Conservation (phyloP, 1,140 invertebrate genomes). For the Meloidogyne floridensis region DNA sequence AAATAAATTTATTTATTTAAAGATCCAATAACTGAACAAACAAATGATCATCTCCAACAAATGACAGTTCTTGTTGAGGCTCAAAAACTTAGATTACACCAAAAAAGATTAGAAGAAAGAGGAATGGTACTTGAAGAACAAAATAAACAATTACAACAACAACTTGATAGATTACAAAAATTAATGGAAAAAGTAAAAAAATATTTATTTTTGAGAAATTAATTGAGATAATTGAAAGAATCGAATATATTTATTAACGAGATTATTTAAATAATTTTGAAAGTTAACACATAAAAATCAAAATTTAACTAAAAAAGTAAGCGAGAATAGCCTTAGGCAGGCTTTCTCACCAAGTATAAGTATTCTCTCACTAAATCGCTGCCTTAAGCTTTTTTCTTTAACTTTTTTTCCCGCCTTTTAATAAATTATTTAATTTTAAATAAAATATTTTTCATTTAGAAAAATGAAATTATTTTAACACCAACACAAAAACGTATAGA, state of each 20-base stretch:
- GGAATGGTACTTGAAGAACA: conserved; percentile 62
- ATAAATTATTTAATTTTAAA: conserved; percentile 15
- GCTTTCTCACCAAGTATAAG: too few relatives aligned
- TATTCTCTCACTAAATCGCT: too few relatives aligned
- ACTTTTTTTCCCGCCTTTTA: neutral
- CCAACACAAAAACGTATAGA: neutral
- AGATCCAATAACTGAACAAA: conserved; percentile 16
- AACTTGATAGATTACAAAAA: conserved; percentile 57
- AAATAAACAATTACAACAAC: conserved; percentile 60
- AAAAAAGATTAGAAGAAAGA: conserved; percentile 58
- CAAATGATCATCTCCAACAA: conserved; percentile 26
- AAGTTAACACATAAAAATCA: too few relatives aligned
- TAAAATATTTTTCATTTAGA: conserved; percentile 17
- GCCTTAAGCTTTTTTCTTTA: neutral
- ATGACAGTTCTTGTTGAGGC: conserved; percentile 44
- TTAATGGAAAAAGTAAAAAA: conserved; percentile 43
- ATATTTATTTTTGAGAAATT: neutral
- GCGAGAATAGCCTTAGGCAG: too few relatives aligned
- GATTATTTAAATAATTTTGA: too few relatives aligned
- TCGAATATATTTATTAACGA: too few relatives aligned
- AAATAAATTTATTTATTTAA: neutral
- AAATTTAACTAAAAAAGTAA: too few relatives aligned
- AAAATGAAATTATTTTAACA: conserved; percentile 3
- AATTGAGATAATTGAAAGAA: too few relatives aligned
- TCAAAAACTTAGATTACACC: conserved; percentile 54